phyloP scores from a whole-genome alignment of 2,888 invertebrate species.

The Euplagia quadripunctaria region DNA sequence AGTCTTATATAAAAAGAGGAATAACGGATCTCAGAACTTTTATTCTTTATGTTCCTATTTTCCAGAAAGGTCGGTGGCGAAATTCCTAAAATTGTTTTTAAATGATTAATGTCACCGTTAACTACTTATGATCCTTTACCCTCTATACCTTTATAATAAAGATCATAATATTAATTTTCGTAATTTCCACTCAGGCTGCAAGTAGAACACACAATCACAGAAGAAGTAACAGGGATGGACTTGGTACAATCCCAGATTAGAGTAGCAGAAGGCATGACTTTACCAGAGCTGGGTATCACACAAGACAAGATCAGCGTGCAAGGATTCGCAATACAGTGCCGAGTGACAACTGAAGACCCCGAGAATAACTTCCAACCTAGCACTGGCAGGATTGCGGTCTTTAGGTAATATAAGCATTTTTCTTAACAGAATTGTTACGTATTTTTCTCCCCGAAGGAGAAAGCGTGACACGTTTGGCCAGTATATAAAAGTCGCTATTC shows the following conservation, averaged over 20 bases:
- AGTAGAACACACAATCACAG: constrained; percentile 99
- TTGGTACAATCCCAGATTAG: constrained; percentile 99
- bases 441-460: no score
- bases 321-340: constrained; percentile 98
- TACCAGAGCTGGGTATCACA: constrained; percentile 95
- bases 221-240: constrained; percentile 99
- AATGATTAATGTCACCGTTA: no score
- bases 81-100: no score
- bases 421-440: neutral
- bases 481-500: no score
- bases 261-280: constrained; percentile 97
- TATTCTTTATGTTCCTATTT: no score
- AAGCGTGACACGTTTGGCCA: no score
- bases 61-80: no score
- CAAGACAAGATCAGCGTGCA: constrained; percentile 95
- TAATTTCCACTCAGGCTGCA: constrained; percentile 89
- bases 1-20: no score
- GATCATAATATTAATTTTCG: neutral
- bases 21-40: no score
- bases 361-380: constrained; percentile 99
- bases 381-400: constrained; percentile 98
- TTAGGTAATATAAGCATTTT: constrained; percentile 72
- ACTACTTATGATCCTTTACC: no score
- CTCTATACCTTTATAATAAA: no score
- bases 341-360: constrained; percentile 99